Conservation (phyloP, 2,888 invertebrate species). For the Dasysyrphus albostriatus region DNA sequence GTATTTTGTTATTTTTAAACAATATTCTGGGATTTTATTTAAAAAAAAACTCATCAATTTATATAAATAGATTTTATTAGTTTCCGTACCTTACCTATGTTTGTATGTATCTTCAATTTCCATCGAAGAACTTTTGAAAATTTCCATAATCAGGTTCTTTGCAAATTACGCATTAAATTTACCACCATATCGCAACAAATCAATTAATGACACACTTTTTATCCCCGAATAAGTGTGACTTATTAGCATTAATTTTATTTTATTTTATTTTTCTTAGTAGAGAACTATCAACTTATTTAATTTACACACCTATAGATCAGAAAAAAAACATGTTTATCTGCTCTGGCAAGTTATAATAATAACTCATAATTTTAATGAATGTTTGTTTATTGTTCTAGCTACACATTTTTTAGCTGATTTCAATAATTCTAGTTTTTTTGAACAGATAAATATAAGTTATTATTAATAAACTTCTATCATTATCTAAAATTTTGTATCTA, state of each 20-base stretch:
- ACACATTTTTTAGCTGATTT: neutral
- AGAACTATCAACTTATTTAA: neutral
- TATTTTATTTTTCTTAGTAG: neutral
- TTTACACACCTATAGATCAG: neutral
- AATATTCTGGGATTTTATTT: neutral
- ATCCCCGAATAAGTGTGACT: constrained; percentile 51
- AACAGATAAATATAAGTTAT: neutral
- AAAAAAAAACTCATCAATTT: neutral
- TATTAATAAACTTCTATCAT: neutral
- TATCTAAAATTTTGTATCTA: neutral
- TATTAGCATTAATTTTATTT: constrained; percentile 38
- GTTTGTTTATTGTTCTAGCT: constrained; percentile 9
- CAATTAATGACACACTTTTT: constrained; percentile 40
- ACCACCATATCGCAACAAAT: neutral
- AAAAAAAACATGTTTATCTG: constrained; percentile 18
- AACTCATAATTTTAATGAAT: neutral
- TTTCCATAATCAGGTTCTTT: constrained; percentile 13
- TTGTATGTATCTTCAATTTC: neutral
- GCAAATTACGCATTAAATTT: constrained; percentile 16
- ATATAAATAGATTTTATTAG: neutral
- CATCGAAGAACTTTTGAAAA: neutral
- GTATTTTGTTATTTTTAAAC: neutral
- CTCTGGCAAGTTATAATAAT: neutral
- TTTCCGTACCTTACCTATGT: constrained; percentile 35
- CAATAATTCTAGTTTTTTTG: neutral